Conservation (phyloP, 2,888 invertebrate genomes). For the Drosophila vallismaia region DNA sequence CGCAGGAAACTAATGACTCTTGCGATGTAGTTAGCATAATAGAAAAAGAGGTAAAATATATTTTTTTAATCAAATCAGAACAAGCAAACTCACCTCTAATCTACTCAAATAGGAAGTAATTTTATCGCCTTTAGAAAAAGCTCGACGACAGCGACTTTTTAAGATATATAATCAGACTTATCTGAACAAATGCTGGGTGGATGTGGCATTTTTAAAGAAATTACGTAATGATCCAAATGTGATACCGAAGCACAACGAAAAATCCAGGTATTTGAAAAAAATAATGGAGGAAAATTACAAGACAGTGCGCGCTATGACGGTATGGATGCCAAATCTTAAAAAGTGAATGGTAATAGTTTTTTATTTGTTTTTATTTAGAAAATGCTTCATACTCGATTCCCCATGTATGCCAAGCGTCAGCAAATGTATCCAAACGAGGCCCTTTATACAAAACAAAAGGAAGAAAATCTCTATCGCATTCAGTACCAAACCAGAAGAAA, state of each 20-base stretch:
- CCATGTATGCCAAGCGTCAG: slow-evolving; percentile 71
- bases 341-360: not conserved
- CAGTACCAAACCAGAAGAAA: slow-evolving; percentile 81
- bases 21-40: slow-evolving; percentile 80
- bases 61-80: not conserved
- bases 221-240: slow-evolving; percentile 67
- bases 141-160: slow-evolving; percentile 72
- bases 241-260: slow-evolving; percentile 58
- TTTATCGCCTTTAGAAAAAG: slow-evolving; percentile 75
- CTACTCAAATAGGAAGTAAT: slow-evolving; percentile 56
- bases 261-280: slow-evolving; percentile 54
- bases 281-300: slow-evolving; percentile 66
- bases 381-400: slow-evolving; percentile 81
- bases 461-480: slow-evolving; percentile 73
- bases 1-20: slow-evolving; percentile 59
- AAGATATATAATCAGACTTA: slow-evolving; percentile 79
- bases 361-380: slow-evolving; percentile 58
- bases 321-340: slow-evolving; percentile 33
- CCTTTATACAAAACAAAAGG: slow-evolving; percentile 51
- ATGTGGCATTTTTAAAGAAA: slow-evolving; percentile 73
- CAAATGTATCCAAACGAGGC: slow-evolving; percentile 61
- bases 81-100: not conserved
- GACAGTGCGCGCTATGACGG: slow-evolving; percentile 69
- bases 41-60: slow-evolving; percentile 67
- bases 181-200: slow-evolving; percentile 75